Evolutionary conservation across 2,888 invertebrate species (phyloP).

Genomic region (Dermolepida albohirtum): DNA sequence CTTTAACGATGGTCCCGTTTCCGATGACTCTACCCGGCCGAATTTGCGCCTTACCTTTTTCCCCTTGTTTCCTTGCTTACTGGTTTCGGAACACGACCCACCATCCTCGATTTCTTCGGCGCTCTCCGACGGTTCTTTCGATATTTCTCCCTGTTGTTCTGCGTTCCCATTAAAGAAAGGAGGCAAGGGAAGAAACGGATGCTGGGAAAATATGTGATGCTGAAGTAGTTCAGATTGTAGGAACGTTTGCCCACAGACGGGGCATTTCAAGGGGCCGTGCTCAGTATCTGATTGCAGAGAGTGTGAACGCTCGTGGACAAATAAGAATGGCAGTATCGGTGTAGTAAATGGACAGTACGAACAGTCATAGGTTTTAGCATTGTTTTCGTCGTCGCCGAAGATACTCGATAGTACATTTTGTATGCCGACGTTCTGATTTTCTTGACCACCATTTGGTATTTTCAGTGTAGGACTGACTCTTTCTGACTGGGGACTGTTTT

Average conservation of each 20-base stretch:
- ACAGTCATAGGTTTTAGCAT: conserved; percentile 86
- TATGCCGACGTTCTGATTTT: conserved; percentile 60
- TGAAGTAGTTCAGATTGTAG: conserved; percentile 71
- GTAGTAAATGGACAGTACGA: conserved; percentile 91
- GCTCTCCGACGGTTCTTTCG: conserved; percentile 55
- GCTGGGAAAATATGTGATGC: conserved; percentile 74
- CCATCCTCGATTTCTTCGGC: conserved; percentile 54
- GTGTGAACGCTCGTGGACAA: conserved; percentile 92
- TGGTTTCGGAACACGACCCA: conserved; percentile 34
- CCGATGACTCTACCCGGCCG: conserved; percentile 60
- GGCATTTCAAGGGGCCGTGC: conserved; percentile 66
- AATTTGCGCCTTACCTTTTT: conserved; percentile 57
- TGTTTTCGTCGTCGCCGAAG: conserved; percentile 68
- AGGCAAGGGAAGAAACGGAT: conserved; percentile 65
- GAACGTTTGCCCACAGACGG: conserved; percentile 71
- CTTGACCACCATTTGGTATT: conserved; percentile 68
- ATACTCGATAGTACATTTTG: conserved; percentile 69
- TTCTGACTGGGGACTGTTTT: conserved; percentile 54
- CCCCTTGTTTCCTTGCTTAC: conserved; percentile 59
- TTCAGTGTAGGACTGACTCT: conserved; percentile 69
- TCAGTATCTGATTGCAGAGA: conserved; percentile 55
- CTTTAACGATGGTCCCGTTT: conserved; percentile 66
- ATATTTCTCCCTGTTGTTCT: conserved; percentile 58
- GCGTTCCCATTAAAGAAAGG: conserved; percentile 64
- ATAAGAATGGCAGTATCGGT: conserved; percentile 88